A percentile compares a stretch with the other conserved stretches of the same genome.
Conservation (phyloP, 35 echinoderm and acorn worm genomes). For the Lytechinus variegatus region DNA sequence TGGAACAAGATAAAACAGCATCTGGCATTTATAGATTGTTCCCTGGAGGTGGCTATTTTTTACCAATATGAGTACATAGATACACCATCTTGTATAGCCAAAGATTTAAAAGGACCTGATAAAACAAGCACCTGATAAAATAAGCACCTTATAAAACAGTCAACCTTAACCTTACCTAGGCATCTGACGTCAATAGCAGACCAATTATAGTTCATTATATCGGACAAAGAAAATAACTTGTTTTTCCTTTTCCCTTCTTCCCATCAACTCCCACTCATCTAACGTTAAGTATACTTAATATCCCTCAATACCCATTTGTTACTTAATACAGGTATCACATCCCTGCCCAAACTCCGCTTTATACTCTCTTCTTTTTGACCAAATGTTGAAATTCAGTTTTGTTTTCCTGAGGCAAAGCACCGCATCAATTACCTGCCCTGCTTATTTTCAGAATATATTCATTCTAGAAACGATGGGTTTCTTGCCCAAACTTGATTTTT, state of each 20-base stretch:
- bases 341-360: background rate
- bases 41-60: background rate
- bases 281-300: background rate
- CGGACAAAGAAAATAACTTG: constrained; percentile 16
- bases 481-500: background rate
- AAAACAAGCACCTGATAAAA: background rate
- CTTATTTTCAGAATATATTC: background rate
- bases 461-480: background rate
- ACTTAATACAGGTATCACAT: background rate
- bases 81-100: background rate
- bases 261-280: background rate
- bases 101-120: background rate
- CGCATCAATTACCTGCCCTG: background rate
- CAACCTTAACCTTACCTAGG: constrained; percentile 9
- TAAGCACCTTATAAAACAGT: background rate
- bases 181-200: background rate
- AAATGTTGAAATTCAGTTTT: background rate
- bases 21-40: background rate
- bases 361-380: background rate
- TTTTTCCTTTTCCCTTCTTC: background rate
- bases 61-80: background rate
- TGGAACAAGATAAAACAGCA: background rate
- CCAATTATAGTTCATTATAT: constrained; percentile 7
- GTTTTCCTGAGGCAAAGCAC: background rate
- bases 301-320: background rate